These are phyloP conservation scores for Beroe forskalii DNA, from an alignment of 37 sponge, comb jelly and placozoan genomes.

Conservation along the genomic window DNA sequence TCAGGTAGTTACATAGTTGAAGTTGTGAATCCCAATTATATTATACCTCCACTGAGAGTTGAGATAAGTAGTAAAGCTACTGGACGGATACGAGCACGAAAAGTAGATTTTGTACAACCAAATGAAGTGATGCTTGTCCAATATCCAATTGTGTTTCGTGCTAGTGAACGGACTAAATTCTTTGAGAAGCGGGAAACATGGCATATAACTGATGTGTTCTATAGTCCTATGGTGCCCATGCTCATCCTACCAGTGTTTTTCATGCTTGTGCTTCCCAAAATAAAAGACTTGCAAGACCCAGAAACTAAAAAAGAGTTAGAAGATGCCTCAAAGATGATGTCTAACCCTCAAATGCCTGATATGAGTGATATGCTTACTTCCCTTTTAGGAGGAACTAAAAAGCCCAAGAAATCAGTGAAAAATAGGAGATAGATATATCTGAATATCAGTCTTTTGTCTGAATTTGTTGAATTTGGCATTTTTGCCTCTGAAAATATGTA, in stretches of 20 bases:
- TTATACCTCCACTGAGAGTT: constrained; percentile 81
- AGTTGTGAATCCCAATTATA: constrained; percentile 78
- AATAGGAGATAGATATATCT: background rate
- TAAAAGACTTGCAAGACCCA: constrained; percentile 83
- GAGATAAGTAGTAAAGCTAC: constrained; percentile 84
- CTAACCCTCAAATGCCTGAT: constrained; percentile 62
- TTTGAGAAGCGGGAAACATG: constrained; percentile 88
- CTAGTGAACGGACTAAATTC: constrained; percentile 72
- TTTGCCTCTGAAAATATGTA: too few species aligned
- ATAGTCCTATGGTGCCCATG: constrained; percentile 91
- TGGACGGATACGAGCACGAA: constrained; percentile 84
- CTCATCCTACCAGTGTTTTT: constrained; percentile 81
- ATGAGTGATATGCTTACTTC: constrained; percentile 65
- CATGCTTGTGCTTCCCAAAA: constrained; percentile 80
- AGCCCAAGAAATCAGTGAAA: constrained; percentile 44
- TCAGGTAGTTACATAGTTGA: constrained; percentile 89
- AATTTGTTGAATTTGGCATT: background rate
- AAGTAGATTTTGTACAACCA: constrained; percentile 76
- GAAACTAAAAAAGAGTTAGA: constrained; percentile 79
- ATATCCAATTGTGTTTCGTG: constrained; percentile 81
- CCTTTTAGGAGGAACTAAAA: constrained; percentile 52
- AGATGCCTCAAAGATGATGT: constrained; percentile 59
- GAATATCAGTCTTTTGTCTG: background rate
- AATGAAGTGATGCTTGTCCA: constrained; percentile 69
- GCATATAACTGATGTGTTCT: constrained; percentile 73